Base-by-base conservation (phyloP, 2,888 invertebrate genomes). In the Nesidiocoris tenuis region DNA sequence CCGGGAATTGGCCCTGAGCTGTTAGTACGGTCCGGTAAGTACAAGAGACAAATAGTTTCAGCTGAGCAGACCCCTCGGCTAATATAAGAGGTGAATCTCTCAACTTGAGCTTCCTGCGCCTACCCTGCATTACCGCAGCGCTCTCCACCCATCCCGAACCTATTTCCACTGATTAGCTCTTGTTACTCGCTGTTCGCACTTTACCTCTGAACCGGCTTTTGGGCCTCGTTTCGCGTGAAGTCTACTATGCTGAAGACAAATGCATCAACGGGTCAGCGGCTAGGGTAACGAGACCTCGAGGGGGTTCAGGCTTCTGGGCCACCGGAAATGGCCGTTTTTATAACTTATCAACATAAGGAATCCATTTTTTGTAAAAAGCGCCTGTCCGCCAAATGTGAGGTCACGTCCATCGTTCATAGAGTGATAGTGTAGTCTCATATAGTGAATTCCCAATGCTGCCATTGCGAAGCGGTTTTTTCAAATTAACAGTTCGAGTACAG, bases 1-100 rank as follows among this genome's bases (percentile, higher is more conserved):
- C 63, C 61, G 39, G 57, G 74, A 75, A 75, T 74, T 74, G 74
- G 72, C 64, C 71, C 25, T 59, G 39, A 72, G 72, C 61, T 72
- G 74, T 75, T 75, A 74, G 74, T 75, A 75, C 74, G 75, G 75
- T 75, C 75, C 63, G 75, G 68, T 75, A 68, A 68, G 68, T 68
- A 70, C 54, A 68, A 68, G 68, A 75, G 75, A 75, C 68, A 75
- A 75, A 75, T 75, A 75, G 75, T 75, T 74, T 74, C 39, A 57
- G 65, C 65, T 64, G 61, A 72, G 61, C 24, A 23, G 57, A 22
- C 24, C 56, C 70, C 54, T 54, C 61, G 54, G 39, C 59, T 59
- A n/a, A 59, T 19, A 19, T 54, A 61, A 72, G 39, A 61, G 72
- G 72, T 72, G 72, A 56, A 72, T 61, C 61, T 39, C 72, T 39